Conservation (phyloP, 2,888 invertebrate species). For the Pilophorus perplexus region DNA sequence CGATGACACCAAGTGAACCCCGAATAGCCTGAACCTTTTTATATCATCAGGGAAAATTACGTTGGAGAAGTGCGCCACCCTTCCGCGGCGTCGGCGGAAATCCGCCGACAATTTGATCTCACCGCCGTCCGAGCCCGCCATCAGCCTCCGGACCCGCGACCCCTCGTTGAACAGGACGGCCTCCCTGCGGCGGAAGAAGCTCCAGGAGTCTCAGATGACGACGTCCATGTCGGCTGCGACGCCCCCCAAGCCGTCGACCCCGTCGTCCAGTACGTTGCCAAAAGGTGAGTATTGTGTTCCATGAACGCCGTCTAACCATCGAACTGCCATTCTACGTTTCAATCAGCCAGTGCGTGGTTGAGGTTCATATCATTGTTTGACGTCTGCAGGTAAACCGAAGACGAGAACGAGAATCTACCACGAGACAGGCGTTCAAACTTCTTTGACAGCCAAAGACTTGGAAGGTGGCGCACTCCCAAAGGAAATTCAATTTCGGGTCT, state of each 20-base stretch:
- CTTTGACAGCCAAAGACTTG: conserved; percentile 68
- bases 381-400: conserved; percentile 51
- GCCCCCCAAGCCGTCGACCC: conserved; percentile 55
- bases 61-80: conserved; percentile 72
- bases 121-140: conserved; percentile 19
- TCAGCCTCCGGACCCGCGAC: conserved; percentile 46
- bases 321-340: too few species aligned
- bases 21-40: too few species aligned
- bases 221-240: conserved; percentile 40
- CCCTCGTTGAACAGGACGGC: conserved; percentile 51
- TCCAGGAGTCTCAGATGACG: conserved; percentile 40
- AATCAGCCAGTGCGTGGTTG: too few species aligned
- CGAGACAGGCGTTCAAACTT: conserved; percentile 75
- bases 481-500: conserved; percentile 50
- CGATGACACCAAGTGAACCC: too few species aligned
- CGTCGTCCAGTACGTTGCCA: conserved; percentile 52
- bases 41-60: conserved; percentile 56
- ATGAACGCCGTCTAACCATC: not conserved
- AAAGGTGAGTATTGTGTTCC: not conserved
- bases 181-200: conserved; percentile 49
- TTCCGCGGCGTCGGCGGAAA: conserved; percentile 68
- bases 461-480: conserved; percentile 53
- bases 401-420: conserved; percentile 71
- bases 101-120: conserved; percentile 57
- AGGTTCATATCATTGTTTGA: too few species aligned